Base-by-base conservation (phyloP, 2,113 vertebrate genomes). In the Erythrocercus mccallii region DNA sequence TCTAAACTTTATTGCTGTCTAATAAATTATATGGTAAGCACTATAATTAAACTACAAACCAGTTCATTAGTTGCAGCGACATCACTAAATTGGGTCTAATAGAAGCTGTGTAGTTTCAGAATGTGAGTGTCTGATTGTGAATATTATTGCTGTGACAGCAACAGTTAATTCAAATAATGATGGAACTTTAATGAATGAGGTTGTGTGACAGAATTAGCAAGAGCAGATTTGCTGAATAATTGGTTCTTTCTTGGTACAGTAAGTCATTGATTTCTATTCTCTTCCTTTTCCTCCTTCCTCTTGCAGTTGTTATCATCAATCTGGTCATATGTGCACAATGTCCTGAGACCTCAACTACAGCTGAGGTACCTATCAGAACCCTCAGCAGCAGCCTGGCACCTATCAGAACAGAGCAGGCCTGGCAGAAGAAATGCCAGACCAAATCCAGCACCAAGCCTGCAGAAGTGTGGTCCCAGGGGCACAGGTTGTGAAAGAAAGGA, bases 101-200 rank as follows among this genome's bases (percentile, higher is more conserved):
- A 62, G 30, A 86, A 91, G 37, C 30, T 72, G 53, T 51, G 80
- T 92, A 84, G 90, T 48, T 84, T 66, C 69, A 86, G 65, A 79
- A 68, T 81, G 76, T 30, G 38, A 92, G 38, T 73, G 61, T 69
- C 72, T 88, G 93, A 86, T 88, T 86, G 93, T 92, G 87, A 88
- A 48, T 96, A 93, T 94, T 94, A 92, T 76, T 92, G 86, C 90
- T 81, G 65, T 88, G 88, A 96, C 92, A 97, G 86, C 86, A 96
- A 96, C 77, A 95, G 81, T 96, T 92, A 93, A 96, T 96, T 96
- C 94, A 93, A 93, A 90, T 94, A 90, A 92, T 42, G 90, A 86
- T 79, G 65, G 80, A 84, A 56, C 72, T 79, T 94, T 71, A 94
- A 90, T 84, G 65, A 94, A 93, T 81, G 72, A 88, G 85, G 37